Conservation (phyloP, 2,888 invertebrate species). For the Himalopsyche japonica region DNA sequence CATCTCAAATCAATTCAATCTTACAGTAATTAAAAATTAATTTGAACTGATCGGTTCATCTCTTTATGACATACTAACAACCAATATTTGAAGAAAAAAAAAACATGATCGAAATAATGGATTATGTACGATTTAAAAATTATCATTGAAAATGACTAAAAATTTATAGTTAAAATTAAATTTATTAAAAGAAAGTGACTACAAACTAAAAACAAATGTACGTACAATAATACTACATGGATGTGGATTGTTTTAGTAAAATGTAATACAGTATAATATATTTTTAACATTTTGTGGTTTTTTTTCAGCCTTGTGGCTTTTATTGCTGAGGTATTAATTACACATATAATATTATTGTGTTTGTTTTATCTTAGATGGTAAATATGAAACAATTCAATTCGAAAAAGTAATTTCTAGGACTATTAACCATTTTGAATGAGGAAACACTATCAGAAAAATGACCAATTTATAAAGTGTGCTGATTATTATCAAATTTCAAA, state of each 20-base stretch:
- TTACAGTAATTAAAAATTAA: neutral
- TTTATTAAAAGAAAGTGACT: neutral
- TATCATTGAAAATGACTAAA: neutral
- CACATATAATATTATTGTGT: neutral
- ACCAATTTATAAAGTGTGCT: too few relatives aligned
- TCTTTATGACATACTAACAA: neutral
- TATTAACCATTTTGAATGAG: too few relatives aligned
- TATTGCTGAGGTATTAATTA: neutral
- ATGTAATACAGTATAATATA: neutral
- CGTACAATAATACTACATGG: neutral
- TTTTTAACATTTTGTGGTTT: neutral
- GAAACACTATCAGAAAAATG: too few relatives aligned
- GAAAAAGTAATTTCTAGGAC: too few relatives aligned
- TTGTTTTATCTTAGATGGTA: neutral
- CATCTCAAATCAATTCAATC: neutral
- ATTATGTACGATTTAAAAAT: neutral
- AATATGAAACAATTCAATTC: neutral
- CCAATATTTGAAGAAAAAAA: neutral
- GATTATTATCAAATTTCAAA: too few relatives aligned
- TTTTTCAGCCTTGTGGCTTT: neutral
- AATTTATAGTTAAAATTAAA: neutral
- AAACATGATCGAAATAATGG: neutral
- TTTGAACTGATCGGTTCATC: neutral
- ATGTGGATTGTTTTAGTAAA: neutral
- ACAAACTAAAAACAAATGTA: neutral